phyloP scores from a whole-genome alignment of 2,113 vertebrate genomes.

The Percopsis transmontana region DNA sequence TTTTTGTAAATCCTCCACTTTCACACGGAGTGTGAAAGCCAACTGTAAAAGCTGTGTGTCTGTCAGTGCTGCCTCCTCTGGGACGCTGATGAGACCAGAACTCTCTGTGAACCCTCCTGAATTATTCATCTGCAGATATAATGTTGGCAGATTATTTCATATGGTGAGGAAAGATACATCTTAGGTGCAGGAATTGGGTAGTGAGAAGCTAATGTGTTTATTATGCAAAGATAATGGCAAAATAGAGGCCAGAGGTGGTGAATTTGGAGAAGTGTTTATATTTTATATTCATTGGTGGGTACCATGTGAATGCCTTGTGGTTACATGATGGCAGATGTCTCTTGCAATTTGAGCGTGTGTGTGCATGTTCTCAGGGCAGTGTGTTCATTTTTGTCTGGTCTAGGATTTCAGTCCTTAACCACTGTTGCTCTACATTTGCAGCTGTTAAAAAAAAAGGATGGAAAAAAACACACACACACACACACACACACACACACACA shows the following conservation, averaged over 20 bases:
- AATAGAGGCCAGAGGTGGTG: constrained; percentile 74
- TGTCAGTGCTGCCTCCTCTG: constrained; percentile 52
- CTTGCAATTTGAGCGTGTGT: constrained; percentile 31
- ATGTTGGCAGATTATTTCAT: constrained; percentile 82
- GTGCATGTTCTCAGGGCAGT: neutral
- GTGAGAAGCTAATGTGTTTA: constrained; percentile 79
- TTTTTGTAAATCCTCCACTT: constrained; percentile 39
- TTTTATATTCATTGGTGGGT: constrained; percentile 78
- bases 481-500: too few relatives aligned
- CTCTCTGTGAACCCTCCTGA: constrained; percentile 72
- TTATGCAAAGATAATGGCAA: constrained; percentile 80
- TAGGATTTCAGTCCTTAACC: constrained; percentile 13
- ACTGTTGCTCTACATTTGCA: constrained; percentile 32
- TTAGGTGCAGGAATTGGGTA: constrained; percentile 70
- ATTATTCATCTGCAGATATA: constrained; percentile 78
- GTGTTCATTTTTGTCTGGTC: constrained; percentile 26
- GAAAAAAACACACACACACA: too few relatives aligned
- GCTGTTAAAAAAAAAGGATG: constrained; percentile 36
- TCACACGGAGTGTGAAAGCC: constrained; percentile 28
- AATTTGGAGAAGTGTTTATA: constrained; percentile 74
- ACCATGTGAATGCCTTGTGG: constrained; percentile 66
- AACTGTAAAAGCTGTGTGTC: constrained; percentile 38
- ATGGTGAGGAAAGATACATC: constrained; percentile 78
- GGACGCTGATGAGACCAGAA: constrained; percentile 57
- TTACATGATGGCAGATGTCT: constrained; percentile 70